phyloP scores from a whole-genome alignment of 2,888 invertebrate genomes.

The Tetragonula carbonaria region DNA sequence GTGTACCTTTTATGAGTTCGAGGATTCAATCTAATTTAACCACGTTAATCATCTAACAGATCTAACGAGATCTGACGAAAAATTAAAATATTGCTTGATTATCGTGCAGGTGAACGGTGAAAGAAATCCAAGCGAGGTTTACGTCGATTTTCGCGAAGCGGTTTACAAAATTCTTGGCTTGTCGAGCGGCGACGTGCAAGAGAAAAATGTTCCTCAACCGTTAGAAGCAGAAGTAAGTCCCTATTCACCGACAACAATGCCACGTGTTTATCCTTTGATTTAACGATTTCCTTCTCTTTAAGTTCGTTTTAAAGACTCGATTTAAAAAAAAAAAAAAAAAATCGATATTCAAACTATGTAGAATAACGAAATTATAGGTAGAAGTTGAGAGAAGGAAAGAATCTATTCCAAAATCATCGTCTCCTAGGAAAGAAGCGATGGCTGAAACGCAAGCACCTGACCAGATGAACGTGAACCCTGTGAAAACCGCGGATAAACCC shows the following conservation, averaged over 20 bases:
- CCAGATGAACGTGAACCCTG: slow-evolving; percentile 68
- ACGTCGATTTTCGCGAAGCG: slow-evolving; percentile 92
- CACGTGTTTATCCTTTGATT: not conserved
- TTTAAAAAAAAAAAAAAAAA: not conserved
- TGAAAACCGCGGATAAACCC: slow-evolving; percentile 77
- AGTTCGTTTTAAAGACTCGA: not conserved
- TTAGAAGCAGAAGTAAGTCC: slow-evolving; percentile 79
- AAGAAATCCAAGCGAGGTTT: slow-evolving; percentile 93
- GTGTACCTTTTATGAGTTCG: not conserved
- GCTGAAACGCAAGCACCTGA: slow-evolving; percentile 65
- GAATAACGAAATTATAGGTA: slow-evolving; percentile 69
- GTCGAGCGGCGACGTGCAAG: slow-evolving; percentile 60
- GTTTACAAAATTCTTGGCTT: slow-evolving; percentile 90
- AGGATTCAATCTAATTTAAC: not conserved
- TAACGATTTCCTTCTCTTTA: not conserved
- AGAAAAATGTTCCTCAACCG: slow-evolving; percentile 65
- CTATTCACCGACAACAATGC: not conserved
- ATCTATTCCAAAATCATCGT: slow-evolving; percentile 58
- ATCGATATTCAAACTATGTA: not conserved
- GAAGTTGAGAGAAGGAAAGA: slow-evolving; percentile 77
- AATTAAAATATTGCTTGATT: not conserved
- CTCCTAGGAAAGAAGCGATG: slow-evolving; percentile 63
- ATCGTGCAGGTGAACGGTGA: slow-evolving; percentile 92
- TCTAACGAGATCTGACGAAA: not conserved
- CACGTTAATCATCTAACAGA: not conserved